Evolutionary conservation across 2,113 vertebrate genomes (phyloP).

Genomic region (Promerops cafer): DNA sequence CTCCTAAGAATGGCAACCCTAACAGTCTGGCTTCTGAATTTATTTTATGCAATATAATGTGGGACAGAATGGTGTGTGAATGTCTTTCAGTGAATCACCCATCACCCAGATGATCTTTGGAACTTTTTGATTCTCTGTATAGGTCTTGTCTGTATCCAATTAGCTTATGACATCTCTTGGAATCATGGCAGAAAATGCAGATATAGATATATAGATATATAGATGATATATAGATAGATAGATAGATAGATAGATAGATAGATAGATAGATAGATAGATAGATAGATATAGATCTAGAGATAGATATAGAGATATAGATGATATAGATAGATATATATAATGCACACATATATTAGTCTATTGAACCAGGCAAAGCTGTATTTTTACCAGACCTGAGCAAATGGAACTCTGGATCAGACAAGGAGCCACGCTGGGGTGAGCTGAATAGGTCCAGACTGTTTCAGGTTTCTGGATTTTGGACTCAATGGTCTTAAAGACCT

Average conservation of each 20-base stretch:
- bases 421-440: rapidly evolving
- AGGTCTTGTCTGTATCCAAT: background rate
- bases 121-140: background rate
- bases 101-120: background rate
- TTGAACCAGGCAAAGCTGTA: background rate
- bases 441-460: background rate
- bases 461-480: background rate
- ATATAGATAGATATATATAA: background rate
- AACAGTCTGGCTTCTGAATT: background rate
- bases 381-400: background rate
- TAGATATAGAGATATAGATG: background rate
- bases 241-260: background rate
- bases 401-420: background rate
- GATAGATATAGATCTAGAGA: rapidly evolving
- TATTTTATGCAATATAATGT: background rate
- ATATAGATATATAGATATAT: rapidly evolving
- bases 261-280: too few species aligned
- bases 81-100: background rate
- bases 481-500: background rate
- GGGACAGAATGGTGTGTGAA: background rate
- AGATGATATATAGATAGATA: too few species aligned
- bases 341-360: background rate
- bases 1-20: background rate
- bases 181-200: background rate
- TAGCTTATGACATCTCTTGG: background rate